These are phyloP conservation scores for Chaenocephalus aceratus DNA, from an alignment of 2,113 vertebrate species.

Conservation along the genomic window DNA sequence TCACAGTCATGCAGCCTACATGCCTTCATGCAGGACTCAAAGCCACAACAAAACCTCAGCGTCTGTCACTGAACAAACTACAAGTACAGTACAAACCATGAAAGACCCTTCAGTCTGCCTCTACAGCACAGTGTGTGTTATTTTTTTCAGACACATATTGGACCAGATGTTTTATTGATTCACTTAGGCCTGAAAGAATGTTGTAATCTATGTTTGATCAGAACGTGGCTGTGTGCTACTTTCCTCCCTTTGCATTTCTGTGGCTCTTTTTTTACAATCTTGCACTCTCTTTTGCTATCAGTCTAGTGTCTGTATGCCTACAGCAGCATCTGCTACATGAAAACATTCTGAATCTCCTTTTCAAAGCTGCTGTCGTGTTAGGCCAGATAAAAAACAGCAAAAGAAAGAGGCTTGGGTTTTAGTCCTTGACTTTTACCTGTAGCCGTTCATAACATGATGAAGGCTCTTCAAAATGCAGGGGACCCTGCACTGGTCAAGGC, in stretches of 20 bases:
- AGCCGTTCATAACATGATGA: conserved; percentile 2
- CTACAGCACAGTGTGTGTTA: conserved; percentile 52
- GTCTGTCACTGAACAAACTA: conserved; percentile 65
- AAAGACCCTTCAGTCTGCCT: conserved; percentile 68
- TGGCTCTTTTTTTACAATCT: neutral
- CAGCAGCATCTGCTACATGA: conserved; percentile 28
- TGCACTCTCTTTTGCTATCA: conserved; percentile 3
- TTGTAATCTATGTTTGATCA: conserved; percentile 64
- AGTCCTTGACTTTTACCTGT: conserved; percentile 31
- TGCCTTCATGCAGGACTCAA: conserved; percentile 49
- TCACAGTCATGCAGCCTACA: conserved; percentile 47
- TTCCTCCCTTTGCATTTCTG: conserved; percentile 21
- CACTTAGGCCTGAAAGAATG: conserved; percentile 36
- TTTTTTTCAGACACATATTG: conserved; percentile 36
- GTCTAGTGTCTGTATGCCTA: conserved; percentile 26
- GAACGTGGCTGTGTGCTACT: conserved; percentile 23
- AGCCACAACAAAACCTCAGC: conserved; percentile 69
- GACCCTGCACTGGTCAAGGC: conserved; percentile 15
- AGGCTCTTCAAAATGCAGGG: conserved; percentile 12
- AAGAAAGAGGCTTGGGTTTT: conserved; percentile 33
- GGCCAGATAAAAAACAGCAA: conserved; percentile 23
- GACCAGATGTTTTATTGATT: conserved; percentile 77
- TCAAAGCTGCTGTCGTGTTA: conserved; percentile 39
- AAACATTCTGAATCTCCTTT: neutral
- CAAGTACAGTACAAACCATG: conserved; percentile 58